Evolutionary conservation across 2,888 invertebrate genomes (phyloP), one percentile per base, ranked within the genome.

Genomic region (Ditula angustiorana): DNA sequence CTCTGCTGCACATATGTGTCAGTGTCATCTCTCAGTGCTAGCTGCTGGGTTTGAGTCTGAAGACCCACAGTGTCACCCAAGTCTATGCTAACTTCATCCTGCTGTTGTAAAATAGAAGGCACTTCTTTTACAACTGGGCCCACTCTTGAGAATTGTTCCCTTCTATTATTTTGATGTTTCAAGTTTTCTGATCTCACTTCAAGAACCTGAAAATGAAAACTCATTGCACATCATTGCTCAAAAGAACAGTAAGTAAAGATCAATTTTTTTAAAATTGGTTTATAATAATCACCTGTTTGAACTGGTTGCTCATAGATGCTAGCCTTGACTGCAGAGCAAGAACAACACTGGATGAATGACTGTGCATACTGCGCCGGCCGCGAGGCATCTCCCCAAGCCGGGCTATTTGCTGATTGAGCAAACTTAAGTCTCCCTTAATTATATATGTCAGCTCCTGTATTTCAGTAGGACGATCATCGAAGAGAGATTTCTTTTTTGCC

Each of bases 111-210:
- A 21, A 92, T 74, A 5, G 89, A 86, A 47, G 92, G 91, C 0
- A 92, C 82, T 71, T 93, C 93, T 70, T 86, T 88, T 0, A 85
- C 90, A 73, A 86, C 90, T 74, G 93, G 93, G 28, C 87, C 83
- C 23, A 88, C 87, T 75, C 87, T 86, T 26, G 91, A 92, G 71
- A 97, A 98, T 81, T 99, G 98, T 84, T 99, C 99, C 71, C 99
- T 94, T 74, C 99, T 95, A 71, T 94, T 96, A 83, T 98, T 98
- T 86, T 99, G 99, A 77, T 98, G 97, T 85, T 98, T 98, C 82
- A 99, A 93, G 92, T 99, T 99, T 95, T 99, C 99, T 13, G 99
- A 99, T 77, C 99, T 94, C 19, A 99, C 97, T 95, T 99, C 99
- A 62, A 99, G 94, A 50, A 99, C 98, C 93, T 93, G 69, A 55